Evolutionary conservation across 2,113 vertebrate species (phyloP), one percentile per base, ranked within the genome.

Genomic region (Eclectus roratus): DNA sequence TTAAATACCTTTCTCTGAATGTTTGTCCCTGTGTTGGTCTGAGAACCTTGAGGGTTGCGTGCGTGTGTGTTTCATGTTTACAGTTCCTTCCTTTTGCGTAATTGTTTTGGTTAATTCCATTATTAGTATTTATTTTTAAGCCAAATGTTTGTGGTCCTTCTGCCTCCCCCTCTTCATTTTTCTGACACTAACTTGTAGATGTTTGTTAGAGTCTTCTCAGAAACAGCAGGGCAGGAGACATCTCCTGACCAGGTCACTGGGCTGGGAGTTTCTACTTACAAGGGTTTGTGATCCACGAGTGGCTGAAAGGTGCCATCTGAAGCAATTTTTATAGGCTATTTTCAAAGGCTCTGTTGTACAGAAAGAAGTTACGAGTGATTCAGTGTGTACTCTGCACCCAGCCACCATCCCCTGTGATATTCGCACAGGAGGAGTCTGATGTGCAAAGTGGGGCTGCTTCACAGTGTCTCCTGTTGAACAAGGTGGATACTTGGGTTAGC

Each of bases 41-140:
- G 96, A 97, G 95, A 98, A 94, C 91, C 93, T 95, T 97, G 95
- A 98, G 89, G 97, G 96, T 96, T 91, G 89, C 27, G 73, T 84
- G 83, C 1, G 52, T 94, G 89, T 50, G 76, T 95, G 78, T 98
- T 98, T 96, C 97, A 96, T 97, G 98, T 98, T 98, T 98, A 98
- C 97, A 93, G 61, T 96, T 89, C 92, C 81, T 98, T 96, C 91
- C 70, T 97, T 97, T 98, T 93, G 92, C 96, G 95, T 98, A 96
- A 92, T 97, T 96, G 88, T 97, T 97, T 97, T 97, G 95, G 93
- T 97, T 98, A 96, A 95, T 96, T 97, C 96, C 96, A 86, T 97
- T 96, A 78, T 97, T 98, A 98, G 97, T 98, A 98, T 98, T 98
- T 98, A 98, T 98, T 98, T 98, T 98, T 95, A 97, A 98, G 97